Evolutionary conservation across 2,797 vertebrate species (phyloP).

Genomic region (Silurus lanzhouensis): DNA sequence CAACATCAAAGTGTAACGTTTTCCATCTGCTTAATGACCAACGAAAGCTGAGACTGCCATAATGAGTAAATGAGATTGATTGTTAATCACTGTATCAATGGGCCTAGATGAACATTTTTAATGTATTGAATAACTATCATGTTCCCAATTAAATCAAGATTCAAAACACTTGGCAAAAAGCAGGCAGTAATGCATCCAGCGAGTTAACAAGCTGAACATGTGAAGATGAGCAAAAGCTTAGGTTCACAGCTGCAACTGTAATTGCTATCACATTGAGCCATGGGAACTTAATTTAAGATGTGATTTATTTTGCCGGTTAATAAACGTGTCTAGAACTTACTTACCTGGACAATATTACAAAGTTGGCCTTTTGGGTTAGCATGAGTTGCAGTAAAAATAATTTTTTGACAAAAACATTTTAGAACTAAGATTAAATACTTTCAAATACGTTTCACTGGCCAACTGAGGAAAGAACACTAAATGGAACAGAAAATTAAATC

Average conservation of each 20-base stretch:
- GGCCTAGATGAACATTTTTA: neutral
- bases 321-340: conserved; percentile 23
- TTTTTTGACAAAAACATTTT: neutral
- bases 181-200: neutral
- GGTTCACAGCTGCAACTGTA: conserved; percentile 32
- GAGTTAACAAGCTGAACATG: conserved; percentile 20
- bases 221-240: conserved; percentile 5
- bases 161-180: conserved; percentile 4
- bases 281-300: conserved; percentile 51
- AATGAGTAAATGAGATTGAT: neutral
- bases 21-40: neutral
- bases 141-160: conserved; percentile 43
- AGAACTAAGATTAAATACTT: conserved; percentile 25
- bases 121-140: conserved; percentile 4
- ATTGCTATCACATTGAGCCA: conserved; percentile 53
- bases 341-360: conserved; percentile 35
- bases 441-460: conserved; percentile 18
- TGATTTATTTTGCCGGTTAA: conserved; percentile 48
- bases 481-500: conserved; percentile 47
- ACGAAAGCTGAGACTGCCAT: neutral
- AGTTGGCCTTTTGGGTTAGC: conserved; percentile 39
- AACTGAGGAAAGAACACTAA: conserved; percentile 13
- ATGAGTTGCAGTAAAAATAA: conserved; percentile 46
- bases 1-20: neutral
- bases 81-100: neutral